Evolutionary conservation across 2,797 vertebrate genomes (phyloP), one percentile per base, ranked within the genome.

Genomic region (Spheniscus humboldti): DNA sequence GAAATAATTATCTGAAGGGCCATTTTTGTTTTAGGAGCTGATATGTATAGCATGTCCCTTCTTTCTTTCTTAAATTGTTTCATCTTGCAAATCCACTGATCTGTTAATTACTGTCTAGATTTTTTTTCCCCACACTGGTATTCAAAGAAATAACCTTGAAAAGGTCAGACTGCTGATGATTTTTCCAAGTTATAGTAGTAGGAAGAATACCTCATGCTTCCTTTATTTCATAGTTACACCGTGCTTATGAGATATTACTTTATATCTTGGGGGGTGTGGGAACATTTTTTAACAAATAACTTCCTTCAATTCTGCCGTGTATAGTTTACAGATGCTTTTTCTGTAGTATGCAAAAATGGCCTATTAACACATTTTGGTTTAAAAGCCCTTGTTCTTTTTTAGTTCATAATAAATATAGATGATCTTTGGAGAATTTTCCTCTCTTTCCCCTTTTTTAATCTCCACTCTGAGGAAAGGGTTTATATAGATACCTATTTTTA

Each of bases 401-500:
- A 75, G 39, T 72, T 91, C 25, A 30, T 87, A 53, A 53, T 73
- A 86, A 88, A 66, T 23, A 45, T 69, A 90, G 69, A 69, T 68
- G 62, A 72, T 93, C 95, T 86, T 77, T 82, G 55, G 79, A 81
- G 72, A 91, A 74, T 86, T 91, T 67, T 73, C 55, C 6, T 64
- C 25, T 77, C 63, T 90, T 67, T 47, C 35, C 31, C 24, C 8
- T 17, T 73, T 71, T 94, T 79, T 35, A 52, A 71, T 63, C 69
- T 91, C 20, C 4, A 20, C 87, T 92, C 90, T 33, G 48, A 90
- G 85, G 77, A 53, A 67, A 80, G 73, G 85, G 77, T 97, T 97
- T 95, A 15, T 94, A 68, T 80, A 91, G 85, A 6, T 74, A 67
- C 18, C 52, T 91, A 9, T 78, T 91, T 96, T 97, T 97, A 91